phyloP scores from a whole-genome alignment of 2,797 vertebrate species.

The Ctenochaetus hawaiiensis region DNA sequence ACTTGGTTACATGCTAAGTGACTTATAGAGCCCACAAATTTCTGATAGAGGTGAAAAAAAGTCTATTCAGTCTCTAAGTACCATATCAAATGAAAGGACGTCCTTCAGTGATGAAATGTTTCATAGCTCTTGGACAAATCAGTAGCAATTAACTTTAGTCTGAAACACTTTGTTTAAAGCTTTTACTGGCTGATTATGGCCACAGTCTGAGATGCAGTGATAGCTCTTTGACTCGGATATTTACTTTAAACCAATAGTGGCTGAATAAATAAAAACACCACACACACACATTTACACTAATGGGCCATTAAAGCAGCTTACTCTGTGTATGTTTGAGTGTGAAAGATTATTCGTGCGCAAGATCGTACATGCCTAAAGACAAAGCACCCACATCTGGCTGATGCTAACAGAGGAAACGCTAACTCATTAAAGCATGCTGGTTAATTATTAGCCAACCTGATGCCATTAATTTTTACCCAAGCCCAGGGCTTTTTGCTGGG shows the following conservation, averaged over 20 bases:
- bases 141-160: slow-evolving; percentile 27
- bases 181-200: slow-evolving; percentile 2
- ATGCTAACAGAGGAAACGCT: slow-evolving; percentile 55
- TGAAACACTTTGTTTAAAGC: slow-evolving; percentile 3
- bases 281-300: too few species aligned
- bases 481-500: slow-evolving; percentile 32
- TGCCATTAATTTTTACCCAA: slow-evolving; percentile 37
- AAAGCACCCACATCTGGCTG: slow-evolving; percentile 67
- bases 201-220: slow-evolving; percentile 4
- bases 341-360: slow-evolving; percentile 25
- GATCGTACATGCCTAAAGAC: slow-evolving; percentile 43
- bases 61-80: too few species aligned
- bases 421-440: slow-evolving; percentile 57
- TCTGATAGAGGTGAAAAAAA: too few species aligned
- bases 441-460: slow-evolving; percentile 68
- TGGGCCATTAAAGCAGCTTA: slow-evolving; percentile 13
- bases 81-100: too few species aligned
- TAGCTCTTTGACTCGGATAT: neutral
- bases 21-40: neutral
- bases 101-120: slow-evolving; percentile 12
- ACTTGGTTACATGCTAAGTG: neutral
- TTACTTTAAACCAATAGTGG: slow-evolving; percentile 17
- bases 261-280: slow-evolving; percentile 28
- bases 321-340: neutral
- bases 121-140: slow-evolving; percentile 37